These are phyloP conservation scores for Platycnemis pennipes DNA, from an alignment of 2,888 invertebrate species.

Conservation along the genomic window DNA sequence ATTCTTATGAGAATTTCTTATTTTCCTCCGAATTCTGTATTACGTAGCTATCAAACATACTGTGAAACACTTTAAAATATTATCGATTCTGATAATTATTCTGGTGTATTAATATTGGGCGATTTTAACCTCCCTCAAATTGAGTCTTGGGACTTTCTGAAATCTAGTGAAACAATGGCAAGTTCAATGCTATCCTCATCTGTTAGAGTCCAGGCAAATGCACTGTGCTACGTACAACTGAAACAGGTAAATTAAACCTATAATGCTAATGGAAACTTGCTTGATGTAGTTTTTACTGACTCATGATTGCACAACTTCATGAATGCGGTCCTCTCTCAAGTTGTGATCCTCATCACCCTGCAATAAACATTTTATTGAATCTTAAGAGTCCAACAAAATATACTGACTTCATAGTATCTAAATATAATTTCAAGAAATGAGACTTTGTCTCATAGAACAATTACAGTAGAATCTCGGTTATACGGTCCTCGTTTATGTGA, in stretches of 20 bases:
- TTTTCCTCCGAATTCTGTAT: not conserved
- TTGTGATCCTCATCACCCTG: not conserved
- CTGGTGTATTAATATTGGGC: conserved; percentile 6
- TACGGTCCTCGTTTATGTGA: no score
- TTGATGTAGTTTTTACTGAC: no score
- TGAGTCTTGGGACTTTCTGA: not conserved
- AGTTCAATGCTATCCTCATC: not conserved
- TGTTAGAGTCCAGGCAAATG: not conserved
- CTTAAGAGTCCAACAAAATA: conserved; percentile 36
- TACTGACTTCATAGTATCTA: not conserved
- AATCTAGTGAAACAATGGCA: not conserved
- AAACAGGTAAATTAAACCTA: no score
- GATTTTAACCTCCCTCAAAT: not conserved
- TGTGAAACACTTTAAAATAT: conserved; percentile 13
- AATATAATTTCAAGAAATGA: not conserved
- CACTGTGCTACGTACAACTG: not conserved
- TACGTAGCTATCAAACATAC: no score
- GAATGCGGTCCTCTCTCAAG: not conserved
- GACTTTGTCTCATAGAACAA: not conserved
- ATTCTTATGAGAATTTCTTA: not conserved
- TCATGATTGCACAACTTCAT: not conserved
- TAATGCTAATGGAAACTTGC: no score
- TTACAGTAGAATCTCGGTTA: no score
- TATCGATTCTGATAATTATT: conserved; percentile 33
- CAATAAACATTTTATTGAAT: not conserved